A percentile compares a stretch with the other conserved stretches of the same genome.
phyloP scores from a whole-genome alignment of 2,888 invertebrate genomes.

The Trypoxylon attenuatum region DNA sequence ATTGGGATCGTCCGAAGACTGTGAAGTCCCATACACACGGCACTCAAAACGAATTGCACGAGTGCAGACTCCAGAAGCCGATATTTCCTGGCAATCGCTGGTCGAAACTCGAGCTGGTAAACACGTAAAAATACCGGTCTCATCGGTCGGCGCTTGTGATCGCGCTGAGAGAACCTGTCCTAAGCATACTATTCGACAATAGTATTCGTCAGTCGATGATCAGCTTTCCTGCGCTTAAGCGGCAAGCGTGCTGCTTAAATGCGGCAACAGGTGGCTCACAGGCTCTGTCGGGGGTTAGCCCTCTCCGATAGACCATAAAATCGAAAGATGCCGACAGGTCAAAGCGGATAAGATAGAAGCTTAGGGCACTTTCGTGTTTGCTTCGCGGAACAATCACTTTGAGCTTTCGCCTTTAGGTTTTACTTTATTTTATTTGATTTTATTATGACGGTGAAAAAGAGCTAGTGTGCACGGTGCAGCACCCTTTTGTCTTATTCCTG shows the following conservation, averaged over 20 bases:
- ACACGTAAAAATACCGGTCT: constrained; percentile 11
- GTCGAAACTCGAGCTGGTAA: constrained; percentile 9
- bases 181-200: constrained; percentile 55
- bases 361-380: constrained; percentile 49
- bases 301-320: constrained; percentile 53
- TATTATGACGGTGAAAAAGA: constrained; percentile 4
- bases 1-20: constrained; percentile 18
- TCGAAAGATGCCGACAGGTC: constrained; percentile 49
- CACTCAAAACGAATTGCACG: constrained; percentile 17
- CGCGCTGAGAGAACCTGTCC: constrained; percentile 42
- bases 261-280: constrained; percentile 45
- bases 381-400: constrained; percentile 50
- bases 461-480: neutral
- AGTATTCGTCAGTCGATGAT: constrained; percentile 54
- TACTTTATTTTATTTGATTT: no score
- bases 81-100: constrained; percentile 9
- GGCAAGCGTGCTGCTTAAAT: constrained; percentile 12
- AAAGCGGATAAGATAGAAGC: constrained; percentile 45
- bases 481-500: constrained; percentile 8
- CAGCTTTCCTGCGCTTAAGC: constrained; percentile 35
- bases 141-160: constrained; percentile 36
- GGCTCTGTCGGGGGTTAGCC: no score
- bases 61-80: constrained; percentile 25
- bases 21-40: neutral
- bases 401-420: constrained; percentile 48